Base-by-base conservation (phyloP, 1,140 invertebrate genomes). In the Drosophila prosaltans region DNA sequence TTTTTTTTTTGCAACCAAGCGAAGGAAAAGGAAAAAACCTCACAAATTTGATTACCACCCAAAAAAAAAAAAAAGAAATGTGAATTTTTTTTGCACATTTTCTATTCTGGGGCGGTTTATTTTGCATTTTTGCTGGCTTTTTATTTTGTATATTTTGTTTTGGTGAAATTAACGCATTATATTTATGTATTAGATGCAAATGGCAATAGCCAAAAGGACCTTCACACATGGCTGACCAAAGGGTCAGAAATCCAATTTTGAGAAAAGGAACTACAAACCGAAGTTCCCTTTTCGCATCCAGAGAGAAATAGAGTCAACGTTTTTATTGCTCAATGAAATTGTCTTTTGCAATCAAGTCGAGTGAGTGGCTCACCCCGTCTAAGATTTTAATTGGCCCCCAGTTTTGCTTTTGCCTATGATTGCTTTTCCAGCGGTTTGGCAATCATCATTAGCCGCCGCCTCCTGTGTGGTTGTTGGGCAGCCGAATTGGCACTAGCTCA, bases 171-270 rank as follows among this genome's bases (percentile, higher is more conserved):
- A 89, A 89, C 85, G 84, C 84, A 89, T 89, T 90, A 89, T 89
- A 85, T 79, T 89, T 90, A 89, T 89, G 85, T 89, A 90, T 89
- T 89, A 89, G 85, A 89, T 89, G 85, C 84, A 89, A 89, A 89
- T 89, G 73, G 71, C 68, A 81, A 78, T 84, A 74, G 74, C 83
- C 73, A 66, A 88, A 51, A 89, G 85, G 84, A 89, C 84, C 84
- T 85, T 85, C 84, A 90, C 84, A 89, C 84, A 89, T 89, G 85
- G 81, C 81, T 89, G 81, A 62, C 78, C 85, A 89, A 89, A 89
- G 85, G 84, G 84, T 89, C 84, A 90, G 74, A 81, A 89, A 89
- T 89, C 84, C 85, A 89, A 90, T 89, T 88, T 77, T 80, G 80
- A 80, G 81, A 77, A 64, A 67, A 76, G 32, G 36, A 39, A 64